Evolutionary conservation across 2,888 invertebrate species (phyloP).

Genomic region (Drosophila ezoana): DNA sequence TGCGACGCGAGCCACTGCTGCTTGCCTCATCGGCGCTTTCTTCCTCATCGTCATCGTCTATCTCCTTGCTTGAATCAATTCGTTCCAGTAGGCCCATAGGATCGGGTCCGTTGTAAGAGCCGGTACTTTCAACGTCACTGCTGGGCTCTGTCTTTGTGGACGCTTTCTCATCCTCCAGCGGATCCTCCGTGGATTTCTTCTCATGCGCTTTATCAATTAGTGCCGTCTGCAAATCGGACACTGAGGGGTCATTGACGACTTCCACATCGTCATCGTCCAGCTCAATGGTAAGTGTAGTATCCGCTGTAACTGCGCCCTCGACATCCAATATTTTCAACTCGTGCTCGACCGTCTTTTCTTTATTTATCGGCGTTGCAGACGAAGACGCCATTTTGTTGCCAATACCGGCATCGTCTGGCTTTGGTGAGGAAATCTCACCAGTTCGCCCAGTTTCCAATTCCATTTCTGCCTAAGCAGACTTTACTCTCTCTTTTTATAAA

Average conservation of each 20-base stretch:
- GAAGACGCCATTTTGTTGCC: conserved; percentile 71
- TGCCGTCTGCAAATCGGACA: conserved; percentile 23
- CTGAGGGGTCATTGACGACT: conserved; percentile 7
- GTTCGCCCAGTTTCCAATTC: neutral
- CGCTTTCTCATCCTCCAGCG: conserved; percentile 23
- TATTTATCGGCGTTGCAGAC: conserved; percentile 1
- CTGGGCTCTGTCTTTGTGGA: conserved; percentile 46
- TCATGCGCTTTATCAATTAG: neutral
- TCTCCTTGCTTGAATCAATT: conserved; percentile 32
- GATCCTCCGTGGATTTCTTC: conserved; percentile 20
- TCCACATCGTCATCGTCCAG: conserved; percentile 52
- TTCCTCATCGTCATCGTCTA: conserved; percentile 36
- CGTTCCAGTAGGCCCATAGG: conserved; percentile 78
- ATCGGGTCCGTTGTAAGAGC: conserved; percentile 57
- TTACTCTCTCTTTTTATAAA: neutral
- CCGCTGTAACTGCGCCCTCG: conserved; percentile 46
- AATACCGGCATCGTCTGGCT: conserved; percentile 38
- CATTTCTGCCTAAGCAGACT: conserved; percentile 19
- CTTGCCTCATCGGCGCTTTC: conserved; percentile 50
- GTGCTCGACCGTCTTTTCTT: conserved; percentile 15
- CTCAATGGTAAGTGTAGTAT: conserved; percentile 25
- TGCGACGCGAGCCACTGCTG: conserved; percentile 22
- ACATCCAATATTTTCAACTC: conserved; percentile 69
- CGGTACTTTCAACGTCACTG: conserved; percentile 47
- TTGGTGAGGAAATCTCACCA: neutral